phyloP scores from a whole-genome alignment of 2,888 invertebrate genomes.

The Micoletzkya japonica region DNA sequence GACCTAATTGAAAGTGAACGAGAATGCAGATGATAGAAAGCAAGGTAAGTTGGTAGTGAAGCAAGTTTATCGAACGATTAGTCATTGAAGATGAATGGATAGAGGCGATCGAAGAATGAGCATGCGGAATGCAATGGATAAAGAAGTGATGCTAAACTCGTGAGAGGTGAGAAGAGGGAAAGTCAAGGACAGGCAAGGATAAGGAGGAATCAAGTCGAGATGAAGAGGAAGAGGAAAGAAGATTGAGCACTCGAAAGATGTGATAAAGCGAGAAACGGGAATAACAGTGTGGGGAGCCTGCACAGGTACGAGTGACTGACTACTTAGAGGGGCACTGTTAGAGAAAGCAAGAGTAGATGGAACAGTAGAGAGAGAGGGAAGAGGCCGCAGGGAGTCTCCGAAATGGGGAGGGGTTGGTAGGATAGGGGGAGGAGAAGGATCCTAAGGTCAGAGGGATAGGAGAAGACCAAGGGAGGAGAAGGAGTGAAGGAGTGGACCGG shows the following conservation, averaged over 20 bases:
- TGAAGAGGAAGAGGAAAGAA: not conserved
- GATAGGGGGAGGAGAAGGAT: conserved; percentile 6
- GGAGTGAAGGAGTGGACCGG: not conserved
- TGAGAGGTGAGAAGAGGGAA: too few relatives aligned
- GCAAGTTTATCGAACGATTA: too few relatives aligned
- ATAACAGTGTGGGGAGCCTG: not conserved
- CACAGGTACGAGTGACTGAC: not conserved
- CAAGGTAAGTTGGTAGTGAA: too few relatives aligned
- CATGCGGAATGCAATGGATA: too few relatives aligned
- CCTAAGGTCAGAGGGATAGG: not conserved
- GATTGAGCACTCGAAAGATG: not conserved
- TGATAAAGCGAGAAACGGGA: not conserved
- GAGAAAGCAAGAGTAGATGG: not conserved
- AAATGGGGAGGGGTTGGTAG: not conserved
- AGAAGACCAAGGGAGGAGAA: not conserved
- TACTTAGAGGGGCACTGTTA: not conserved
- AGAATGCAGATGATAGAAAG: too few relatives aligned
- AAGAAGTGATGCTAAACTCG: too few relatives aligned
- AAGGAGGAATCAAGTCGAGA: too few relatives aligned
- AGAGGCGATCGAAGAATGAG: too few relatives aligned
- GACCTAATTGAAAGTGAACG: too few relatives aligned
- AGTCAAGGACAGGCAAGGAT: too few relatives aligned
- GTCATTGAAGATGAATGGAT: too few relatives aligned
- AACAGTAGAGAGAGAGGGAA: not conserved
- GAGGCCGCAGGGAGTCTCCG: not conserved